These are phyloP conservation scores for Brachypteracias leptosomus DNA, from an alignment of 2,113 vertebrate genomes.

Conservation along the genomic window DNA sequence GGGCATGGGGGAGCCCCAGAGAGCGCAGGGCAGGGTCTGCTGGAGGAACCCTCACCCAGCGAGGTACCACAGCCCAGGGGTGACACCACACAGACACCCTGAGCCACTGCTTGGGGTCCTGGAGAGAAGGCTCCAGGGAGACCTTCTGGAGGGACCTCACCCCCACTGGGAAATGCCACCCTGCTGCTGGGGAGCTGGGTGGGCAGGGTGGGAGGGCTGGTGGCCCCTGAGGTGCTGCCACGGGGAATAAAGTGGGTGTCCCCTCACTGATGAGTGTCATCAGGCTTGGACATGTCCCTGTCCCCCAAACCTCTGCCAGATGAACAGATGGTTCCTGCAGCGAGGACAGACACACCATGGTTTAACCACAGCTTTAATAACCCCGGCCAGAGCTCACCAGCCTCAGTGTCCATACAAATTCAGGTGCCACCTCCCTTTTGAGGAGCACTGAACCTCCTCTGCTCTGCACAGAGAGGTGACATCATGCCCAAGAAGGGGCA, in stretches of 20 bases:
- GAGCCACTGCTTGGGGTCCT: no score
- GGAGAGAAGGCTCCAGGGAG: background rate
- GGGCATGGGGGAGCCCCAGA: fast-evolving
- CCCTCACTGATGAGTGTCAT: fast-evolving
- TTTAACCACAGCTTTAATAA: background rate
- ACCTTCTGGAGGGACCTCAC: background rate
- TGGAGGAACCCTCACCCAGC: background rate
- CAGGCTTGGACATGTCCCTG: fast-evolving
- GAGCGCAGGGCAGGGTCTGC: fast-evolving
- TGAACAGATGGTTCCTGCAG: background rate
- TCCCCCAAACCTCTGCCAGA: background rate
- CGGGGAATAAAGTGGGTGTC: background rate
- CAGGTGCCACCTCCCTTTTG: background rate
- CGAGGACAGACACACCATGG: background rate
- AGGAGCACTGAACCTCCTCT: background rate
- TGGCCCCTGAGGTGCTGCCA: background rate
- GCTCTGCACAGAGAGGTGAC: fast-evolving
- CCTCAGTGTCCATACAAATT: background rate
- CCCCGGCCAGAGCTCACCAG: fast-evolving
- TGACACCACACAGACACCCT: background rate
- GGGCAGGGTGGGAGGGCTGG: fast-evolving
- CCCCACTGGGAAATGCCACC: no score
- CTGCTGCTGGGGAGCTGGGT: background rate
- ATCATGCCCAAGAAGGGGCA: background rate
- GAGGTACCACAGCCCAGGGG: fast-evolving